Percentiles rank a stretch among this genome's conserved stretches.
Conservation (phyloP, 2,113 vertebrate species). For the Carassius carassius region DNA sequence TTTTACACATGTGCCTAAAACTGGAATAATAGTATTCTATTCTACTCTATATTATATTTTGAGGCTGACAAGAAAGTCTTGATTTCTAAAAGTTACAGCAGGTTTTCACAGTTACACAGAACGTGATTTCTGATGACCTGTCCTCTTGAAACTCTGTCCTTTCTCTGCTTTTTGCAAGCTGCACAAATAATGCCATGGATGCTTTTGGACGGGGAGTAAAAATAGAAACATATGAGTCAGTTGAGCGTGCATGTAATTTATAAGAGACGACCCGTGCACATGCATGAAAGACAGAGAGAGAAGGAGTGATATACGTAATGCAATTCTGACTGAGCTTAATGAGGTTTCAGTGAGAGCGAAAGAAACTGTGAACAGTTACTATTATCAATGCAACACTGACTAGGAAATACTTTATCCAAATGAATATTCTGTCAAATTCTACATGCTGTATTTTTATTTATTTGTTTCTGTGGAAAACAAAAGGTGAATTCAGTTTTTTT, state of each 20-base stretch:
- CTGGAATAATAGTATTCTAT: no score
- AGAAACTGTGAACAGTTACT: neutral
- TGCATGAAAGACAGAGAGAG: neutral
- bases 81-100: neutral
- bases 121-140: neutral
- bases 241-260: conserved; percentile 4
- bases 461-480: neutral
- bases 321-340: conserved; percentile 2
- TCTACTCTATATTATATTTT: neutral
- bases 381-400: neutral
- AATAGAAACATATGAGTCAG: neutral
- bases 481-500: neutral
- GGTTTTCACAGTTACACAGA: neutral
- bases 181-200: conserved; percentile 11
- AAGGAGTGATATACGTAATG: neutral
- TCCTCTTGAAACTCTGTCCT: neutral
- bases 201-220: neutral
- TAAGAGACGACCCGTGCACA: neutral
- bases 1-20: no score
- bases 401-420: neutral
- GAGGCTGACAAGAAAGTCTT: neutral
- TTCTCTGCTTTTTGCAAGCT: neutral
- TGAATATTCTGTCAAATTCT: neutral
- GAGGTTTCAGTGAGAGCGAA: neutral
- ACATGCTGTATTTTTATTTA: neutral